Evolutionary conservation across 2,888 invertebrate species (phyloP), one percentile per base, ranked within the genome.

Genomic region (Luperina nickerlii): DNA sequence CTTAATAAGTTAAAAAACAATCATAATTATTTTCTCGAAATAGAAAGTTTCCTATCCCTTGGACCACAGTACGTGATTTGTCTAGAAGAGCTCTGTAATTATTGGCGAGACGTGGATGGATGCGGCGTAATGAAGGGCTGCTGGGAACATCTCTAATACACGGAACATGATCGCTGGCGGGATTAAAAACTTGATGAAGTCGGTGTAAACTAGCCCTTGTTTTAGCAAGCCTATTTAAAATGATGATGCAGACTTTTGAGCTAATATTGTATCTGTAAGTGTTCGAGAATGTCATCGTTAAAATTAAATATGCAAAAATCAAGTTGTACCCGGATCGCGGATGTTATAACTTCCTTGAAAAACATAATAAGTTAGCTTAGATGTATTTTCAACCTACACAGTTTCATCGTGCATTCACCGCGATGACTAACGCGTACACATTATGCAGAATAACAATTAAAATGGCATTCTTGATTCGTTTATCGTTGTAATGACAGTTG

Each of bases 101-200:
- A 94, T 92, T 87, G 81, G 90, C 87, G 88, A 90, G 94, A 94
- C 94, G 93, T 94, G 94, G 95, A 95, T 94, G 90, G 93, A 95
- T 95, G 93, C 92, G 85, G 85, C 62, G 32, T 87, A 88, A 87
- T 88, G 76, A 87, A 87, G 90, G 82, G 67, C 70, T 78, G 75
- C 78, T 83, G 84, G 42, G 77, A 85, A 86, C 85, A 83, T 60
- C 84, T 68, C 80, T 86, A 81, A 85, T 74, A 85, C 70, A 76
- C 54, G 62, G 69, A 48, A 65, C 76, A 81, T 79, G 76, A 86
- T 79, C 81, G 74, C 76, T 73, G 57, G 76, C 74, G 60, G 76
- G 81, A 87, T 84, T 81, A 79, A 87, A 86, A 86, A 84, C 75
- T 57, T 77, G 78, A 81, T 77, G 63, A 77, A 76, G 76, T 24